These are phyloP conservation scores for Girardinichthys multiradiatus DNA, from an alignment of 2,113 vertebrate genomes.

Conservation along the genomic window DNA sequence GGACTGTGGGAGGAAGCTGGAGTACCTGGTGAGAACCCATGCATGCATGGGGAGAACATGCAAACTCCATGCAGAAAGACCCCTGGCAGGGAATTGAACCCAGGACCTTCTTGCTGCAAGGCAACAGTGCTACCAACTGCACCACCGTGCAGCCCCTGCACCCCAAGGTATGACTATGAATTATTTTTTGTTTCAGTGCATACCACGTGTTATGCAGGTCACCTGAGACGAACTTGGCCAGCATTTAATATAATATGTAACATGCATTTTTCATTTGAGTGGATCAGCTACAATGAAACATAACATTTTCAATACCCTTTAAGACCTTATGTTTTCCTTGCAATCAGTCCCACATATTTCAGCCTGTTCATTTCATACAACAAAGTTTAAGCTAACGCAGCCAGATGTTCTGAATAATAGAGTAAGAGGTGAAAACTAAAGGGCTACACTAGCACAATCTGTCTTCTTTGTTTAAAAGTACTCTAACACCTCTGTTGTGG, in stretches of 20 bases:
- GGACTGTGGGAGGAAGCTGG: no score
- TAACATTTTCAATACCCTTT: not conserved
- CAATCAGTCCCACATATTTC: slow-evolving; percentile 5
- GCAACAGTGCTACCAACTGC: no score
- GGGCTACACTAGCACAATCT: slow-evolving; percentile 8
- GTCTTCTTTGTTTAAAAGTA: slow-evolving; percentile 9
- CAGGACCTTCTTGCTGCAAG: no score
- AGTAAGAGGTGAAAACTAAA: slow-evolving; percentile 19
- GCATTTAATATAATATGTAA: not conserved
- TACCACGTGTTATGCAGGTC: not conserved
- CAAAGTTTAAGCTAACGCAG: slow-evolving; percentile 33
- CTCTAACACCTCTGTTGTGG: not conserved
- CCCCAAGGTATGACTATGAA: not conserved
- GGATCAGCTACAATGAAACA: not conserved
- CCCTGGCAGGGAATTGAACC: no score
- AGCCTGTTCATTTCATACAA: slow-evolving; percentile 19
- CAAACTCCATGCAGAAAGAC: no score
- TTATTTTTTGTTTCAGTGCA: no score
- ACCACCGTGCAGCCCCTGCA: no score
- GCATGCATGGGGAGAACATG: no score
- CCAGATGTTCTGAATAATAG: slow-evolving; percentile 49
- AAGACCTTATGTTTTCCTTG: not conserved
- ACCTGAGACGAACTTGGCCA: not conserved
- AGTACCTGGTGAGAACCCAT: no score
- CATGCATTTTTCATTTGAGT: not conserved